phyloP scores from a whole-genome alignment of 2,797 vertebrate genomes.

The Rhodeus uyekii region DNA sequence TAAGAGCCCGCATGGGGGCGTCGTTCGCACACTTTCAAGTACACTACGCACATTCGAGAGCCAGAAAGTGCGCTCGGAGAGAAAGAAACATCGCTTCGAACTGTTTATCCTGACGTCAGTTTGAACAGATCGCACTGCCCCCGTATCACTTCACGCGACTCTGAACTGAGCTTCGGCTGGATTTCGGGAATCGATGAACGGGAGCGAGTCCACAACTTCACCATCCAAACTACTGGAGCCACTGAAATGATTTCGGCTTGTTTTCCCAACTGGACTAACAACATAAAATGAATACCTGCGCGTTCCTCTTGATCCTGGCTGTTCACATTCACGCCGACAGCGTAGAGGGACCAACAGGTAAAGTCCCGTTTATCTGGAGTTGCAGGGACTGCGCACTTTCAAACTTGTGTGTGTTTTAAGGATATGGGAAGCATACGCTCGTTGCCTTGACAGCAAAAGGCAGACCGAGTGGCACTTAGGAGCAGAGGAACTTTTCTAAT shows the following conservation, averaged over 20 bases:
- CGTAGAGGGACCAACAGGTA: conserved; percentile 85
- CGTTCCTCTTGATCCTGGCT: conserved; percentile 77
- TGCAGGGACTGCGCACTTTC: conserved; percentile 47
- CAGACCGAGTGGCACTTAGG: background rate
- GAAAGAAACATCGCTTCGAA: conserved; percentile 73
- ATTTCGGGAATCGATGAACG: conserved; percentile 64
- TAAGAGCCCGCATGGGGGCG: conserved; percentile 71
- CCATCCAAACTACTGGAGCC: conserved; percentile 65
- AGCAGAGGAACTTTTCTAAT: conserved; percentile 24
- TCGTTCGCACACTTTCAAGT: conserved; percentile 61
- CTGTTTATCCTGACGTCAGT: conserved; percentile 85
- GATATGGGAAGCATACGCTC: background rate
- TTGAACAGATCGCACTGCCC: conserved; percentile 72
- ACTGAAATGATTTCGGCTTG: conserved; percentile 69
- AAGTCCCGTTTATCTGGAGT: conserved; percentile 48
- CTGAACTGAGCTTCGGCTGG: conserved; percentile 68
- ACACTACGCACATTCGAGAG: conserved; percentile 28
- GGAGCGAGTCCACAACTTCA: conserved; percentile 63
- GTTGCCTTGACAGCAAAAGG: background rate
- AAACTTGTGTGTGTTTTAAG: conserved; percentile 51
- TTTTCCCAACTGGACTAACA: conserved; percentile 79
- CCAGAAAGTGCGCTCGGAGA: conserved; percentile 65
- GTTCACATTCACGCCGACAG: conserved; percentile 82
- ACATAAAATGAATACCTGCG: conserved; percentile 80
- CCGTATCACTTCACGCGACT: conserved; percentile 68